Conservation (phyloP, 2,797 vertebrate species). For the Diceros bicornis region DNA sequence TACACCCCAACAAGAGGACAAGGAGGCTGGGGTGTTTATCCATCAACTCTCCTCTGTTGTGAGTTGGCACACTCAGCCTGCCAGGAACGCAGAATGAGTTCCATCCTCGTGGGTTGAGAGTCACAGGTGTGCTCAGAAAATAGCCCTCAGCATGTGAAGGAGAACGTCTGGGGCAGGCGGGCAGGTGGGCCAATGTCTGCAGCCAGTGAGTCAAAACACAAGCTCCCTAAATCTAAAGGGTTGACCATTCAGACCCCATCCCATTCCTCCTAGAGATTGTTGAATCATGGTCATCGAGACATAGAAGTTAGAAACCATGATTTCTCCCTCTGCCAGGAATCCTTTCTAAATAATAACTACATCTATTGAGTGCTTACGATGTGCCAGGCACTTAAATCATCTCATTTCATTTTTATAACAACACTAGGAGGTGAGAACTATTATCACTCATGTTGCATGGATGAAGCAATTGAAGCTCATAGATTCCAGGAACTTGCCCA, state of each 20-base stretch:
- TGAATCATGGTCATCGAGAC: background rate
- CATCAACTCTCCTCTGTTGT: background rate
- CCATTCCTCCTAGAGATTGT: background rate
- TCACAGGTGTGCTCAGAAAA: background rate
- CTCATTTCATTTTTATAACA: conserved; percentile 45
- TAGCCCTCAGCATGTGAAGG: background rate
- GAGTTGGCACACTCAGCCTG: background rate
- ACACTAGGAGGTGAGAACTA: background rate
- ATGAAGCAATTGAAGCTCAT: background rate
- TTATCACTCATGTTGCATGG: background rate
- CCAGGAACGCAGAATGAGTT: background rate
- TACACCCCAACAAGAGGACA: background rate
- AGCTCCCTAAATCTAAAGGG: background rate
- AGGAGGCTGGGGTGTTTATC: background rate
- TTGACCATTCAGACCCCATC: background rate
- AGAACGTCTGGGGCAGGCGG: background rate
- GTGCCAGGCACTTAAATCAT: background rate
- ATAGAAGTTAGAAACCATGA: background rate
- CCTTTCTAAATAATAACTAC: conserved; percentile 34
- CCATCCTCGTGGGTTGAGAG: background rate
- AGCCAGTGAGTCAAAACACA: background rate
- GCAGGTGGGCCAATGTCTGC: background rate
- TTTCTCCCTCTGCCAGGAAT: background rate
- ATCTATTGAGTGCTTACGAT: background rate
- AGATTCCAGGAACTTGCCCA: background rate